Percentiles rank a stretch among this genome's conserved stretches.
These are phyloP conservation scores for Andrena dorsata DNA, from an alignment of 2,888 invertebrate species.

Conservation along the genomic window DNA sequence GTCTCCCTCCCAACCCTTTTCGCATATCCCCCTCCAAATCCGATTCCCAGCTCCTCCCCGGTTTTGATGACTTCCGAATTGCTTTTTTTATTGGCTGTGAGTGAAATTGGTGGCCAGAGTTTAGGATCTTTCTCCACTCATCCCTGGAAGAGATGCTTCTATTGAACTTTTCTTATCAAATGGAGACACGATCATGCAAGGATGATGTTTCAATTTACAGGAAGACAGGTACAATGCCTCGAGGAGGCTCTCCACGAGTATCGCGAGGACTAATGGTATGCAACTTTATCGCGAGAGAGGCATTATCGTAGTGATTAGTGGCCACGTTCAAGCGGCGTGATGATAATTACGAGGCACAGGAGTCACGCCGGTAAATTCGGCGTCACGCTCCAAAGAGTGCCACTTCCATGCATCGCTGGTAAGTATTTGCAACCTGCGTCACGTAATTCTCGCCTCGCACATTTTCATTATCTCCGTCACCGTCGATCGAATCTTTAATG, in stretches of 20 bases:
- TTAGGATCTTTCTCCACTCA: too few relatives aligned
- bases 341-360: constrained; percentile 35
- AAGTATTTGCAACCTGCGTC: constrained; percentile 34
- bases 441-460: constrained; percentile 23
- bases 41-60: too few relatives aligned
- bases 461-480: constrained; percentile 29
- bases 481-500: constrained; percentile 28
- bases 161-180: too few relatives aligned
- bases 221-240: too few relatives aligned
- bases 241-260: neutral
- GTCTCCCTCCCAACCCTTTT: neutral
- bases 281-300: constrained; percentile 29
- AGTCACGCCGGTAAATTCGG: constrained; percentile 45
- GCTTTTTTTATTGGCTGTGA: too few relatives aligned
- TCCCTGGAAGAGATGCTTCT: too few relatives aligned
- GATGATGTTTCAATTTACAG: too few relatives aligned
- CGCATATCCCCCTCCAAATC: neutral
- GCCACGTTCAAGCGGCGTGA: constrained; percentile 35
- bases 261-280: constrained; percentile 1
- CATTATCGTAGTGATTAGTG: constrained; percentile 51
- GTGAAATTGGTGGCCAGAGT: too few relatives aligned
- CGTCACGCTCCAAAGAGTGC: constrained; percentile 36
- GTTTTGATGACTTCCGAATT: too few relatives aligned
- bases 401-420: neutral
- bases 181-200: too few relatives aligned